Conservation (phyloP, 2,797 vertebrate genomes). For the Ciconia nigra region DNA sequence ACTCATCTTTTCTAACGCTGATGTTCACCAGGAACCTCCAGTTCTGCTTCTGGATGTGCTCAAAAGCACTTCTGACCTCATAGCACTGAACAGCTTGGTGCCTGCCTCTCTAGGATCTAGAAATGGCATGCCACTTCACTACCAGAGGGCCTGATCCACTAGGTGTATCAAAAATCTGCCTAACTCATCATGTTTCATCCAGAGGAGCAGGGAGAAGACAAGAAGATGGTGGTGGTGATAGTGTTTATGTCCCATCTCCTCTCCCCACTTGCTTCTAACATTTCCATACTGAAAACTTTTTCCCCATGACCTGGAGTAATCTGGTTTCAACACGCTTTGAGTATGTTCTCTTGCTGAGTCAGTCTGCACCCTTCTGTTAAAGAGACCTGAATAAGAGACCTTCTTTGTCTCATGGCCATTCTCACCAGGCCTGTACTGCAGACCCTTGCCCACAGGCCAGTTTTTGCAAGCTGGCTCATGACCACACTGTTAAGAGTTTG, state of each 20-base stretch:
- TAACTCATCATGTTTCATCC: neutral
- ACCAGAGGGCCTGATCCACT: neutral
- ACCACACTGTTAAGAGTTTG: neutral
- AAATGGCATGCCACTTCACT: neutral
- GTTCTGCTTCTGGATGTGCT: neutral
- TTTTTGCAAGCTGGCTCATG: neutral
- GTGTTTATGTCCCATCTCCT: neutral
- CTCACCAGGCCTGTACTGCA: neutral
- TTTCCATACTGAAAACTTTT: neutral
- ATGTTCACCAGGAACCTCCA: neutral
- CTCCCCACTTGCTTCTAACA: neutral
- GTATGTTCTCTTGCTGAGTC: neutral
- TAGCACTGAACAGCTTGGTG: neutral
- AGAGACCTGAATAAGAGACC: neutral
- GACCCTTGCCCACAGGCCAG: neutral
- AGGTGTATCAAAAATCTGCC: neutral
- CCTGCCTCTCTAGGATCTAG: neutral
- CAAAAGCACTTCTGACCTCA: neutral
- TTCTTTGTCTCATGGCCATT: neutral
- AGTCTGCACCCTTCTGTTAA: neutral
- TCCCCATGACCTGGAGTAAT: neutral
- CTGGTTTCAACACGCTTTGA: neutral
- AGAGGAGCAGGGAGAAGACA: neutral
- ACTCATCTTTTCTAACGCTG: neutral
- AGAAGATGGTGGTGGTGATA: neutral